Conservation (phyloP, 1,140 invertebrate genomes). For the Lepidurus couesii region DNA sequence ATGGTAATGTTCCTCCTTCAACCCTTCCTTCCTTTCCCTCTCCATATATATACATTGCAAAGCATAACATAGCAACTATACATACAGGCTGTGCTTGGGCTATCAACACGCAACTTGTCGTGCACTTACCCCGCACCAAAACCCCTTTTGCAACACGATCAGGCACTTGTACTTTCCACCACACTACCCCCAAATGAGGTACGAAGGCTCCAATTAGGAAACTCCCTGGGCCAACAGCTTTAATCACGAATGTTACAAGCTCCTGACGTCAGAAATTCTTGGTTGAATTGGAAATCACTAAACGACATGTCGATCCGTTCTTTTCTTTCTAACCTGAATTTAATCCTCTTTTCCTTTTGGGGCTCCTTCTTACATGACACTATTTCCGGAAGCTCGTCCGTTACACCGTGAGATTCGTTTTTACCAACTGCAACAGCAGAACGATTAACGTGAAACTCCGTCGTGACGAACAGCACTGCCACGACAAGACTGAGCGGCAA, state of each 20-base stretch:
- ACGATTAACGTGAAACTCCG: background rate
- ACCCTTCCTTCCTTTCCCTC: background rate
- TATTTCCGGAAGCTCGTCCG: too few relatives aligned
- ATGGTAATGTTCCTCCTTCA: background rate
- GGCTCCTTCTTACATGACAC: too few relatives aligned
- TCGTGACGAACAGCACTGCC: background rate
- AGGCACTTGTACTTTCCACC: constrained; percentile 8
- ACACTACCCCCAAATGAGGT: background rate
- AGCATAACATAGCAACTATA: too few relatives aligned
- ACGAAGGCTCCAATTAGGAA: background rate
- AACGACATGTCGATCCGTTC: too few relatives aligned
- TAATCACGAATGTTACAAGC: background rate
- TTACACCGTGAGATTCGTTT: too few relatives aligned
- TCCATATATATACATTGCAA: background rate
- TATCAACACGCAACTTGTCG: background rate
- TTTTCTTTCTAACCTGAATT: too few relatives aligned
- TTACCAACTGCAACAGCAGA: too few relatives aligned
- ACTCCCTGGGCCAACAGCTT: background rate
- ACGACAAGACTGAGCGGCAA: background rate
- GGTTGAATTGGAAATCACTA: too few relatives aligned
- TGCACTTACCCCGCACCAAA: background rate
- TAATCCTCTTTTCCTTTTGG: too few relatives aligned
- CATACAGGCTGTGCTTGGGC: background rate
- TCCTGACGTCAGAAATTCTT: background rate
- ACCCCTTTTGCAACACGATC: background rate